Evolutionary conservation across 2,797 vertebrate species (phyloP).

Genomic region (Sternotherus odoratus): DNA sequence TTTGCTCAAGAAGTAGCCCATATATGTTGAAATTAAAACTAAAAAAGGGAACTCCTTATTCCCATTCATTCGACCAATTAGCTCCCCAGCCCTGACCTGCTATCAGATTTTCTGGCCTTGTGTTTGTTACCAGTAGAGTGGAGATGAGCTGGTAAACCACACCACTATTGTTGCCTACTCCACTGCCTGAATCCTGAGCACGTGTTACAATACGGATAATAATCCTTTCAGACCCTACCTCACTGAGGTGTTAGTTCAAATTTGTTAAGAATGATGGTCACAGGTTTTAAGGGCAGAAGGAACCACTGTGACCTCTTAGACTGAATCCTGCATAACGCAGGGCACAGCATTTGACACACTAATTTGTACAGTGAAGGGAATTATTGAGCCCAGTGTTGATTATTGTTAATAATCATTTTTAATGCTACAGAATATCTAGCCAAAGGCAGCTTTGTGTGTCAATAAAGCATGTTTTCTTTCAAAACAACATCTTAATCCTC

Average conservation of each 20-base stretch:
- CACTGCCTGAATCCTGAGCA: neutral
- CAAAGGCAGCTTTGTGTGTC: neutral
- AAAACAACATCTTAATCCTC: conserved; percentile 44
- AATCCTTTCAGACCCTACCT: neutral
- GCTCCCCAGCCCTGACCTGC: neutral
- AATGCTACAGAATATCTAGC: neutral
- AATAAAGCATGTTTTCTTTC: conserved; percentile 49
- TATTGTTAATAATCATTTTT: conserved; percentile 38
- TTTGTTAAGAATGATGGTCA: neutral
- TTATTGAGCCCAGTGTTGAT: neutral
- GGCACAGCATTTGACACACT: neutral
- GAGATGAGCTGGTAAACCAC: neutral
- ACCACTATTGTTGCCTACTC: neutral
- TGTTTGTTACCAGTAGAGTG: neutral
- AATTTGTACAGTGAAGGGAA: neutral
- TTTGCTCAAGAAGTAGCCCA: neutral
- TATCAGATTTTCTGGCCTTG: neutral
- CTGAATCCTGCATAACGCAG: neutral
- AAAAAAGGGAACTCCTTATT: neutral
- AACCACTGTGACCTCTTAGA: neutral
- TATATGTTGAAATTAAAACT: neutral
- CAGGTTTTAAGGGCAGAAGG: neutral
- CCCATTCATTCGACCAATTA: neutral
- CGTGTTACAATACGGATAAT: neutral
- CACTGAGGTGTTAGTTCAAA: neutral